phyloP scores from a whole-genome alignment of 2,888 invertebrate genomes.

The Ernsta delagoae region DNA sequence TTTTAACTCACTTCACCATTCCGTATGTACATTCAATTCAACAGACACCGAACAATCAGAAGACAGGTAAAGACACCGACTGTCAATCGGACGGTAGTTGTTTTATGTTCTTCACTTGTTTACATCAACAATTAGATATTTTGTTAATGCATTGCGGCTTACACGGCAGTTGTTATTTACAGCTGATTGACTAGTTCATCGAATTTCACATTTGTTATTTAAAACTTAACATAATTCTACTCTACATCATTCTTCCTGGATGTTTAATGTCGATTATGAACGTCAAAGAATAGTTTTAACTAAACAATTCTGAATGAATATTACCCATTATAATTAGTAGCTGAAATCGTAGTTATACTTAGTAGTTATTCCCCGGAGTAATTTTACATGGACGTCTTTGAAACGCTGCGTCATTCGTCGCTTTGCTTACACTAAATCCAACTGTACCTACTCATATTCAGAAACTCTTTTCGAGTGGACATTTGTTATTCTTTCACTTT shows the following conservation, averaged over 20 bases:
- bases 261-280: no score
- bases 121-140: constrained; percentile 75
- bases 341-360: neutral
- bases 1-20: constrained; percentile 56
- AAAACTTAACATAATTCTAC: no score
- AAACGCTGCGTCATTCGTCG: constrained; percentile 29
- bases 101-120: constrained; percentile 42
- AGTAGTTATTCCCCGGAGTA: constrained; percentile 17
- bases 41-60: constrained; percentile 1
- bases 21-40: constrained; percentile 54
- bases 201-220: no score
- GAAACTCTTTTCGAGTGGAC: constrained; percentile 38
- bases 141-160: constrained; percentile 77
- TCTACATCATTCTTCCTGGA: no score
- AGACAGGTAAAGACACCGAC: neutral
- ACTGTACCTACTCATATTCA: constrained; percentile 35
- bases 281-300: constrained; percentile 1
- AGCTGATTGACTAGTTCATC: neutral
- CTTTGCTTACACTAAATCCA: constrained; percentile 35
- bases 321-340: neutral
- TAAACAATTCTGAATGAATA: constrained; percentile 11
- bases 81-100: constrained; percentile 9
- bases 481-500: constrained; percentile 38
- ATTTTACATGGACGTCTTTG: constrained; percentile 22
- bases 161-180: constrained; percentile 66